These are phyloP conservation scores for Limnephilus lunatus DNA, from an alignment of 2,888 invertebrate species.

Conservation along the genomic window DNA sequence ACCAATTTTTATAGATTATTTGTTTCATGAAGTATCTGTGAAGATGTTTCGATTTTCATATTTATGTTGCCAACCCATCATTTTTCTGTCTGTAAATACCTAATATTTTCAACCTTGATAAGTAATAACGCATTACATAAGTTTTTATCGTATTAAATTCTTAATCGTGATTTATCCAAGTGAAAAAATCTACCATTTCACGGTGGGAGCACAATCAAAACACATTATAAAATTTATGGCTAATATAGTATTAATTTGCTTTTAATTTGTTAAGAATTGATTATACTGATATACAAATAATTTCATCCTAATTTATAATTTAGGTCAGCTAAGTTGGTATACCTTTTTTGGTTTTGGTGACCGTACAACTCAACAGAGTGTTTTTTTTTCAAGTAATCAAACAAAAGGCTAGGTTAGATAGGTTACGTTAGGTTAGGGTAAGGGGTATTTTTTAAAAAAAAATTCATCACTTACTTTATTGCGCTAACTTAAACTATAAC, in stretches of 20 bases:
- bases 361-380: no score
- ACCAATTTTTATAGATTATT: no score
- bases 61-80: not conserved
- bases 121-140: not conserved
- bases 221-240: not conserved
- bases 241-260: not conserved
- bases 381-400: no score
- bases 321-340: not conserved
- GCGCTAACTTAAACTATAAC: no score
- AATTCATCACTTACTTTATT: no score
- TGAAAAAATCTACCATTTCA: not conserved
- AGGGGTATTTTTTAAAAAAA: no score
- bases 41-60: no score
- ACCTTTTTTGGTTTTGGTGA: no score
- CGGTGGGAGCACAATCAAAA: not conserved
- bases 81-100: not conserved
- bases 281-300: not conserved
- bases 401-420: no score
- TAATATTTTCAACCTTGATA: not conserved
- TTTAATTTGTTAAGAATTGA: not conserved
- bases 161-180: not conserved
- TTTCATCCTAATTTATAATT: not conserved
- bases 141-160: not conserved
- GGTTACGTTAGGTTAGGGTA: no score
- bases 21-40: no score